Evolutionary conservation across 2,888 invertebrate genomes (phyloP).

Genomic region (Ectobius pallidus): DNA sequence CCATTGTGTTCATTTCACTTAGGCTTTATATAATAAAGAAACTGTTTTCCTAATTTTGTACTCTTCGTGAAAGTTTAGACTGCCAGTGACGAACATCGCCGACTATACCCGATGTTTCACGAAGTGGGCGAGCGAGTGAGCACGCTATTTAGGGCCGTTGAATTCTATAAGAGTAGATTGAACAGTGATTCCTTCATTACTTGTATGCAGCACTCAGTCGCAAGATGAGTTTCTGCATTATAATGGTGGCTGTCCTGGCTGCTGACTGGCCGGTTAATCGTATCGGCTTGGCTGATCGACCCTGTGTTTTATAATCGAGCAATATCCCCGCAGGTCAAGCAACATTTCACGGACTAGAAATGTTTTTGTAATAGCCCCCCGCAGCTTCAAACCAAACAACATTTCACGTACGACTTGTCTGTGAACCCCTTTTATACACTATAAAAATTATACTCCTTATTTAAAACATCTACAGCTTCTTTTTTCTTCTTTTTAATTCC

Average conservation of each 20-base stretch:
- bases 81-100: too few relatives aligned
- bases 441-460: constrained; percentile 10
- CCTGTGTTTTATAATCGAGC: constrained; percentile 28
- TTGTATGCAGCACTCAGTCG: too few relatives aligned
- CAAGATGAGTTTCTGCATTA: constrained; percentile 1
- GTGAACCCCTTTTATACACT: constrained; percentile 3
- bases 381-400: constrained; percentile 27
- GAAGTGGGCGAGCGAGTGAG: too few relatives aligned
- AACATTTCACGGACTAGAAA: constrained; percentile 28
- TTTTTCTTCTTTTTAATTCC: neutral
- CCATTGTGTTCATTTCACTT: too few relatives aligned
- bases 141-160: too few relatives aligned
- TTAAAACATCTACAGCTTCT: constrained; percentile 5
- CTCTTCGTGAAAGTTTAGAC: too few relatives aligned
- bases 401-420: constrained; percentile 2
- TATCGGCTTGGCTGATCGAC: constrained; percentile 29
- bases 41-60: too few relatives aligned
- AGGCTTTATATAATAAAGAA: too few relatives aligned
- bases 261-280: constrained; percentile 26
- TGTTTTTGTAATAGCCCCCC: constrained; percentile 28
- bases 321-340: constrained; percentile 27
- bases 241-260: neutral
- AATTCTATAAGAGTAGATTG: too few relatives aligned
- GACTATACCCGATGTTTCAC: too few relatives aligned
- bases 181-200: too few relatives aligned